Evolutionary conservation across 1,140 invertebrate genomes (phyloP).

Genomic region (Stegodyphus mimosarum): DNA sequence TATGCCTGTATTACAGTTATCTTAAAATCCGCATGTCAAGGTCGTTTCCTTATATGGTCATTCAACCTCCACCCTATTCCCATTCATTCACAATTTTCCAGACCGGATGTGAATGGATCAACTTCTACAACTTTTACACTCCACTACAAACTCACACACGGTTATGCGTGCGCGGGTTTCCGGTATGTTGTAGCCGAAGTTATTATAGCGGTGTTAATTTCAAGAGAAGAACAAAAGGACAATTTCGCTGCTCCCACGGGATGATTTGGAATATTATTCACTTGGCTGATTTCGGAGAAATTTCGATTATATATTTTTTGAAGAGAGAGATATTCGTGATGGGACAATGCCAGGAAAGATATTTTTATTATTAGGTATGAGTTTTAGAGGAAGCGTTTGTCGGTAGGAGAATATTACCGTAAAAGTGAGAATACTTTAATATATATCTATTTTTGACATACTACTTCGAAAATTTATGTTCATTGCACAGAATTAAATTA

Average conservation of each 20-base stretch:
- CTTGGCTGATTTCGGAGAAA: slow-evolving; percentile 18
- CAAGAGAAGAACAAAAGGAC: slow-evolving; percentile 9
- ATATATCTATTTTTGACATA: too few relatives aligned
- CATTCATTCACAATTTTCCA: slow-evolving; percentile 22
- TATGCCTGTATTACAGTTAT: too few relatives aligned
- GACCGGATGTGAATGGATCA: slow-evolving; percentile 25
- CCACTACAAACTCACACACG: not conserved
- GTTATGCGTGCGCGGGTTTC: slow-evolving; percentile 26
- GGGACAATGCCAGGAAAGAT: slow-evolving; percentile 11
- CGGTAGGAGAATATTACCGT: too few relatives aligned
- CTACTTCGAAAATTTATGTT: too few relatives aligned
- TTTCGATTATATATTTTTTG: slow-evolving; percentile 5
- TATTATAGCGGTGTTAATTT: slow-evolving; percentile 29
- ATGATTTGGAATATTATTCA: slow-evolving; percentile 28
- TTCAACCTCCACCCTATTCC: not conserved
- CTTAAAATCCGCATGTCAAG: too few relatives aligned
- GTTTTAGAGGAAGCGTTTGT: not conserved
- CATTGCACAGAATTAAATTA: too few relatives aligned
- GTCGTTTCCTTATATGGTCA: too few relatives aligned
- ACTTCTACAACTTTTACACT: slow-evolving; percentile 28
- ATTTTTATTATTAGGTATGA: not conserved
- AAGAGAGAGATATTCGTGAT: not conserved
- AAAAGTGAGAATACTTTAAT: too few relatives aligned
- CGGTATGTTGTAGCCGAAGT: slow-evolving; percentile 17
- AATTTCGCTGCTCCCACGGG: not conserved